Percentiles rank a stretch among this genome's conserved stretches.
phyloP scores from a whole-genome alignment of 1,140 invertebrate species.

The Pectinophora gossypiella region DNA sequence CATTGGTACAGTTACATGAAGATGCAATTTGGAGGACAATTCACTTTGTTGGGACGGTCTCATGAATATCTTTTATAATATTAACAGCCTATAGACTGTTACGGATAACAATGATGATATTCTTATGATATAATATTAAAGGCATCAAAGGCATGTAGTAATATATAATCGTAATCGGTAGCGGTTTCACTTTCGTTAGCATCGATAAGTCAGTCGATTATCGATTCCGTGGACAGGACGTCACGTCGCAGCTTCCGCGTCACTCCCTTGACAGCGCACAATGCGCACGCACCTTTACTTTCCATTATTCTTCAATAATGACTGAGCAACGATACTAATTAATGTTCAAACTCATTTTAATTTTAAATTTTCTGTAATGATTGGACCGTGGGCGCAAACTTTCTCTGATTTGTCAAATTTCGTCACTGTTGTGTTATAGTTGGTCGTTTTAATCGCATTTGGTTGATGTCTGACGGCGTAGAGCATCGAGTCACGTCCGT shows the following conservation, averaged over 20 bases:
- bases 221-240: conserved; percentile 50
- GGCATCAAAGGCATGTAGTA: too few relatives aligned
- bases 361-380: conserved; percentile 17
- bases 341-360: conserved; percentile 23
- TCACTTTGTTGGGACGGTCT: too few relatives aligned
- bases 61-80: too few relatives aligned
- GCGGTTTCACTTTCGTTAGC: conserved; percentile 56
- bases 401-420: conserved; percentile 11
- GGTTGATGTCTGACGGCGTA: not conserved
- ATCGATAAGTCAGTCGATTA: conserved; percentile 52
- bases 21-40: too few relatives aligned
- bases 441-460: not conserved
- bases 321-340: conserved; percentile 14
- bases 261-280: conserved; percentile 23
- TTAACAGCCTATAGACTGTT: too few relatives aligned
- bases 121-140: too few relatives aligned
- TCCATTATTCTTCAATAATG: conserved; percentile 23
- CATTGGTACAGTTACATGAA: too few relatives aligned
- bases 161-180: too few relatives aligned
- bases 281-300: conserved; percentile 23
- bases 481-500: not conserved
- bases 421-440: not conserved
- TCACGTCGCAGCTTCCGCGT: conserved; percentile 55
- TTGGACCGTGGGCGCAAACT: conserved; percentile 16
- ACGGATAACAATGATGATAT: too few relatives aligned